Conservation (phyloP, 2,113 vertebrate genomes). For the Notothenia rossii region DNA sequence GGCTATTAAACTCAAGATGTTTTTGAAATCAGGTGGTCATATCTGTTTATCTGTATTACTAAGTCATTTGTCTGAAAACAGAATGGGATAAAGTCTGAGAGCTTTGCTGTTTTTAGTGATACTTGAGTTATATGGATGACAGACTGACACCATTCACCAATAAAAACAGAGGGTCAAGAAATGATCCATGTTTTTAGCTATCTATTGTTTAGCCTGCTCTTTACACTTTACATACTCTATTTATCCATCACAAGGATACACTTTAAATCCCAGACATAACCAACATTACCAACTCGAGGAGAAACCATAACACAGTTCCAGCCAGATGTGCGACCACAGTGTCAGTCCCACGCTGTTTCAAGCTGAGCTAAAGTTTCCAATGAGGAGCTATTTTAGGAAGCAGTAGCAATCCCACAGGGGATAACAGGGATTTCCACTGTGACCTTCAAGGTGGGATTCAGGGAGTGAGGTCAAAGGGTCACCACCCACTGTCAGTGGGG, state of each 20-base stretch:
- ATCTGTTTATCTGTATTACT: not conserved
- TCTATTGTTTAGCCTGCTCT: not conserved
- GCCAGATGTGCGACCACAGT: conserved; percentile 43
- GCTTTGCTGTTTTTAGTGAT: not conserved
- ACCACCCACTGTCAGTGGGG: conserved; percentile 32
- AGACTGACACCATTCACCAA: not conserved
- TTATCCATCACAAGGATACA: not conserved
- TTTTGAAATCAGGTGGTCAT: not conserved
- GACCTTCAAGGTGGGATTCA: conserved; percentile 47
- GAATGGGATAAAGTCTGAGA: not conserved
- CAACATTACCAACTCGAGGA: not conserved
- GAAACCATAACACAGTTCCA: conserved; percentile 9
- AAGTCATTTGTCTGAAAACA: not conserved
- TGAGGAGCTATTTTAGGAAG: conserved; percentile 48
- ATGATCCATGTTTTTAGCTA: not conserved
- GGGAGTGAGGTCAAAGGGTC: conserved; percentile 44
- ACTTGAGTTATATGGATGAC: not conserved
- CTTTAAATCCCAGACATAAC: conserved; percentile 12
- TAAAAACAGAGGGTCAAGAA: not conserved
- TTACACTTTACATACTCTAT: not conserved
- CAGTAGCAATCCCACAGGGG: conserved; percentile 42
- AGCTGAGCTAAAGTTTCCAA: conserved; percentile 59
- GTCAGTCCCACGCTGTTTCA: not conserved
- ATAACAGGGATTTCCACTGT: conserved; percentile 48
- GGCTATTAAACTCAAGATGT: not conserved